phyloP scores from a whole-genome alignment of 2,113 vertebrate genomes.

The Rynchops niger region DNA sequence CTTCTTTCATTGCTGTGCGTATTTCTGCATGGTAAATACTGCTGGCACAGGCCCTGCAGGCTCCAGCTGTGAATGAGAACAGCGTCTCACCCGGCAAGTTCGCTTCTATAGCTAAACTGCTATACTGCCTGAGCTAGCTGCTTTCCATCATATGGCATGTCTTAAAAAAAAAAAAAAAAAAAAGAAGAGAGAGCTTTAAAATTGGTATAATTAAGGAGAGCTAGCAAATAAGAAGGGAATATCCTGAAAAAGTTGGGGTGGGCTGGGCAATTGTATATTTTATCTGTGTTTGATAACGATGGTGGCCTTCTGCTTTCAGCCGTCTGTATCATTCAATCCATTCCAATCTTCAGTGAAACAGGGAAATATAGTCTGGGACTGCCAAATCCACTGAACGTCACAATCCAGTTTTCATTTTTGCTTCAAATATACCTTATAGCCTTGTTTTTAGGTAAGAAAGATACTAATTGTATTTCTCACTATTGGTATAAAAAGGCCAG shows the following conservation, averaged over 20 bases:
- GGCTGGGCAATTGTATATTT: neutral
- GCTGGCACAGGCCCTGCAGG: neutral
- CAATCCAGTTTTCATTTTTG: conserved; percentile 86
- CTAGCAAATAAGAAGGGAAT: neutral
- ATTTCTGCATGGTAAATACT: neutral
- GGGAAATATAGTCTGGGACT: conserved; percentile 86
- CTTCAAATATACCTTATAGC: conserved; percentile 85
- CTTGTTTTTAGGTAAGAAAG: conserved; percentile 91
- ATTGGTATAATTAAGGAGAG: neutral
- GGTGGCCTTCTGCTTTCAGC: conserved; percentile 73
- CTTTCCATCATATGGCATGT: neutral
- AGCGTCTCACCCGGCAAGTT: neutral
- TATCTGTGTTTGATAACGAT: neutral
- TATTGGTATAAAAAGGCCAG: neutral
- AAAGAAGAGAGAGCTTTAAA: neutral
- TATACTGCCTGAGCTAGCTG: neutral
- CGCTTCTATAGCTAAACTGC: neutral
- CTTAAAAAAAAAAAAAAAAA: neutral
- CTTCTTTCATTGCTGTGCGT: neutral
- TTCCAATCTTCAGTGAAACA: conserved; percentile 87
- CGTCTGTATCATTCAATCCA: conserved; percentile 87
- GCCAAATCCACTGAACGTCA: conserved; percentile 82
- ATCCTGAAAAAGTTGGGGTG: neutral
- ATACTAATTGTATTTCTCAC: neutral
- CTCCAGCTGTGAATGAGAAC: neutral